A percentile compares a stretch with the other conserved stretches of the same genome.
These are phyloP conservation scores for Alligator sinensis DNA, from an alignment of 2,113 vertebrate genomes.

Conservation along the genomic window DNA sequence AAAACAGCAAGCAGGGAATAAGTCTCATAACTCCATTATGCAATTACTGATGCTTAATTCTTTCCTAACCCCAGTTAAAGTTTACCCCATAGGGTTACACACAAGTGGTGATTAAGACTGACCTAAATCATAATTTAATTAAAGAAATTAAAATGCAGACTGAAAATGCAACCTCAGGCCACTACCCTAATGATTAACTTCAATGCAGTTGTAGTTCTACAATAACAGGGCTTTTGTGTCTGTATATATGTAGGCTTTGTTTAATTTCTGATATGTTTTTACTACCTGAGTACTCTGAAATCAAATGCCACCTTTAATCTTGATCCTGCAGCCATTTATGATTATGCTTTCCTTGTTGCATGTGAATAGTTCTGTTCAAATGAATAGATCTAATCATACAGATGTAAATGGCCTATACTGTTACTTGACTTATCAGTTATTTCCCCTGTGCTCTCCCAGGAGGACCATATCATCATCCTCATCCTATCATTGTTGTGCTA, in stretches of 20 bases:
- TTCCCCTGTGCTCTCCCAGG: background rate
- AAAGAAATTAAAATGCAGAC: constrained; percentile 64
- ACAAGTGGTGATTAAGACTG: constrained; percentile 71
- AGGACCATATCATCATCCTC: background rate
- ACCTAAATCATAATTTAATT: constrained; percentile 75
- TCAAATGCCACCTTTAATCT: background rate
- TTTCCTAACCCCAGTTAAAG: constrained; percentile 51
- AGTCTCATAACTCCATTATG: constrained; percentile 31
- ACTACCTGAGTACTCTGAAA: constrained; percentile 3
- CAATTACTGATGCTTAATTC: constrained; percentile 37
- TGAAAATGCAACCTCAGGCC: constrained; percentile 60
- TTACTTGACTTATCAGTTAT: constrained; percentile 51
- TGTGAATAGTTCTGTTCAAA: background rate
- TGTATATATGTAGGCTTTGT: background rate
- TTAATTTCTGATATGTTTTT: constrained; percentile 45
- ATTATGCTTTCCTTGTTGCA: background rate
- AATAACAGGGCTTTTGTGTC: background rate
- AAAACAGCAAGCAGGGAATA: background rate
- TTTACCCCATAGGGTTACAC: constrained; percentile 49
- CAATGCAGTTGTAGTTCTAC: constrained; percentile 48
- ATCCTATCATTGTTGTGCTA: background rate
- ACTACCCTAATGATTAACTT: constrained; percentile 55
- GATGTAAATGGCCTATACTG: constrained; percentile 30
- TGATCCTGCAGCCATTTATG: background rate
- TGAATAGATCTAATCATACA: background rate